Conservation (phyloP, 1,140 invertebrate species). For the Panagrolaimus sp. region DNA sequence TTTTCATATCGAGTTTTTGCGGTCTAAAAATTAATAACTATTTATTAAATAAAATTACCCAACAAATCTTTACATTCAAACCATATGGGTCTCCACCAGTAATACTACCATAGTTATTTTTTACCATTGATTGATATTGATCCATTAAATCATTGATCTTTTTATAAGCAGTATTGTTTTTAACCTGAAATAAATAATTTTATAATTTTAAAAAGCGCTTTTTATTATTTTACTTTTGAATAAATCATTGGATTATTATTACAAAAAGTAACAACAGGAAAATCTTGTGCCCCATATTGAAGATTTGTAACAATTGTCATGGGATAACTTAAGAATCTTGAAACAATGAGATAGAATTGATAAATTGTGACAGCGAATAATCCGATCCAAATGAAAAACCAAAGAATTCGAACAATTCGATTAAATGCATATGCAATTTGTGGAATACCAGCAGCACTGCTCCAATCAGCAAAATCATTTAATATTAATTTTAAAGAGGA, state of each 20-base stretch:
- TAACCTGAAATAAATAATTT: too few relatives aligned
- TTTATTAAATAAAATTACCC: neutral
- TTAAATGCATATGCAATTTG: constrained; percentile 5
- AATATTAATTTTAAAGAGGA: neutral
- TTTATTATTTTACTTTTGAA: too few relatives aligned
- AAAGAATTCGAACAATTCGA: neutral
- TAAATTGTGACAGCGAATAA: neutral
- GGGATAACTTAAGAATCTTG: constrained; percentile 1
- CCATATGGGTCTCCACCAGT: too few relatives aligned
- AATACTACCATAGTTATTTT: too few relatives aligned
- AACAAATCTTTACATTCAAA: too few relatives aligned
- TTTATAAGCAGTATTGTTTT: too few relatives aligned
- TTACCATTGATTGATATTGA: too few relatives aligned
- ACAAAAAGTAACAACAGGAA: constrained; percentile 7
- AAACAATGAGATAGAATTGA: neutral
- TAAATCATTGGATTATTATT: neutral
- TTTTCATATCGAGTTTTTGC: constrained; percentile 11
- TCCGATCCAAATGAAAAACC: neutral
- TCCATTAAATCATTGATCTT: too few relatives aligned
- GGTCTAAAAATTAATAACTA: neutral
- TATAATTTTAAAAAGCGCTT: too few relatives aligned
- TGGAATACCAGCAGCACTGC: neutral
- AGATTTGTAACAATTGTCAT: neutral
- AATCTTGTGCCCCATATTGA: neutral
- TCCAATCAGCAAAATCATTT: neutral